Evolutionary conservation across 2,797 vertebrate species (phyloP).

Genomic region (Stomatorhinus walkeri): DNA sequence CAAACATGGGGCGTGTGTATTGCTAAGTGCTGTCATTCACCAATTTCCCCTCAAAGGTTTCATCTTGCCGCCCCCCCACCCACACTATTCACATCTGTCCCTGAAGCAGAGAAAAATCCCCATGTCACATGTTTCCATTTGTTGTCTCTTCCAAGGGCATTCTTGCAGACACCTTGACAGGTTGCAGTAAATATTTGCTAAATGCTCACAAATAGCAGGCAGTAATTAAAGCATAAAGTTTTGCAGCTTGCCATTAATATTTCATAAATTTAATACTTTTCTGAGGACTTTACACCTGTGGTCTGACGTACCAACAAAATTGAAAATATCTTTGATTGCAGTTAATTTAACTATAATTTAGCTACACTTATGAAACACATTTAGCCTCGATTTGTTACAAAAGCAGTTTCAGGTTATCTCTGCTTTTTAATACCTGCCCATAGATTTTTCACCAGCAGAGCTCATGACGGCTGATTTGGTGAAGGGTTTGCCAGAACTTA

Average conservation of each 20-base stretch:
- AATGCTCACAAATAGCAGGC: conserved; percentile 9
- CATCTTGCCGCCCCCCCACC: background rate
- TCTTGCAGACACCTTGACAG: conserved; percentile 17
- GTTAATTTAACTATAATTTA: background rate
- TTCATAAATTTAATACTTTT: background rate
- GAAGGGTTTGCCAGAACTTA: background rate
- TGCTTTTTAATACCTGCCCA: background rate
- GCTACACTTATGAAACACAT: background rate
- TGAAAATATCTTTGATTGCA: background rate
- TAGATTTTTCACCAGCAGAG: background rate
- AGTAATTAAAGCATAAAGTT: background rate
- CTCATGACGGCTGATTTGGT: background rate
- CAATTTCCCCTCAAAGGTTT: background rate
- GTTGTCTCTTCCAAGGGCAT: background rate
- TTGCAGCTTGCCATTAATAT: background rate
- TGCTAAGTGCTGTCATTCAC: background rate
- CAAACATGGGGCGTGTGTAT: background rate
- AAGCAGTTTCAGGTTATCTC: background rate
- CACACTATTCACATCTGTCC: background rate
- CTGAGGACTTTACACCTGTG: background rate
- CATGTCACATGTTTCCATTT: background rate
- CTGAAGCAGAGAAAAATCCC: background rate
- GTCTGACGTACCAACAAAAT: background rate
- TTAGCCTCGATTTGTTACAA: background rate
- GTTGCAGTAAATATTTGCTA: conserved; percentile 4